phyloP scores from a whole-genome alignment of 2,888 invertebrate genomes.

The Coleophora flavipennella region DNA sequence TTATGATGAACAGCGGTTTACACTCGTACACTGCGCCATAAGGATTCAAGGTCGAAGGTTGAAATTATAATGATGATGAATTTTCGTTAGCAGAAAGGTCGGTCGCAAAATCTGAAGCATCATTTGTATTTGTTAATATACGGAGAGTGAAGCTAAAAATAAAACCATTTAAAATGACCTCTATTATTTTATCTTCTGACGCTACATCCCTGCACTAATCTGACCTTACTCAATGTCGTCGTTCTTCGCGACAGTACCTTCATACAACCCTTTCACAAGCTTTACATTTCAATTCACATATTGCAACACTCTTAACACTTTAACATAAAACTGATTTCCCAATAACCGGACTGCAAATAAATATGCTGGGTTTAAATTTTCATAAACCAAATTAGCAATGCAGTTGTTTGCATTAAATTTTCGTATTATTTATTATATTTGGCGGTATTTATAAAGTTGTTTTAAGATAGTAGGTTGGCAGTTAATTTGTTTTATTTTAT shows the following conservation, averaged over 20 bases:
- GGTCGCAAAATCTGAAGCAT: too few species aligned
- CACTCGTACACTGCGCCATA: too few species aligned
- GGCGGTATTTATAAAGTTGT: background rate
- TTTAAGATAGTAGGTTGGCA: background rate
- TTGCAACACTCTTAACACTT: background rate
- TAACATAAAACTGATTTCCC: background rate
- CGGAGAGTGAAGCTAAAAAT: too few species aligned
- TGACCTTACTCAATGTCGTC: constrained; percentile 27
- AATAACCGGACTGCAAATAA: background rate
- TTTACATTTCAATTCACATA: background rate
- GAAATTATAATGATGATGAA: too few species aligned
- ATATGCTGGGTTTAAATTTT: background rate
- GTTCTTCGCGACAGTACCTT: constrained; percentile 19
- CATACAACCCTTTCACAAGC: constrained; percentile 2
- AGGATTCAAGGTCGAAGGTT: too few species aligned
- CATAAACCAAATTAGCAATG: background rate
- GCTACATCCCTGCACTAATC: constrained; percentile 14
- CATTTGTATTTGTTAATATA: too few species aligned
- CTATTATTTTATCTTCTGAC: constrained; percentile 12
- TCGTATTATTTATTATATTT: too few species aligned
- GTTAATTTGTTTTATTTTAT: constrained; percentile 1
- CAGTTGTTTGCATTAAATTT: background rate
- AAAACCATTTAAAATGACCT: background rate
- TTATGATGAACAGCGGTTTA: too few species aligned
- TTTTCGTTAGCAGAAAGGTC: too few species aligned